Percentiles rank a stretch among this genome's conserved stretches.
Evolutionary conservation across 2,113 vertebrate genomes (phyloP).

Genomic region (Dipodomys stephensi): DNA sequence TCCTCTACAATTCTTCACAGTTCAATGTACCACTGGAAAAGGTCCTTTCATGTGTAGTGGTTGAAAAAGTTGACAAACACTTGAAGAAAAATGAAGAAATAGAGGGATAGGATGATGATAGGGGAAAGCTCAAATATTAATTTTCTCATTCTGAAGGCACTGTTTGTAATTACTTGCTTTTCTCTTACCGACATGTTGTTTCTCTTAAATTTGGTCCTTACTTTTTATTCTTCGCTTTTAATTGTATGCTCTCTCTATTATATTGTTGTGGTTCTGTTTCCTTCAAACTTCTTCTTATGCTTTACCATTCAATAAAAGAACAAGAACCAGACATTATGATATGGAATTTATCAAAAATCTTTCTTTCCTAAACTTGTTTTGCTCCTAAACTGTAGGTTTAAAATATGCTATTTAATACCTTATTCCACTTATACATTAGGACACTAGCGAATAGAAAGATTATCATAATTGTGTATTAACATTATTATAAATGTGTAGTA

Average conservation of each 20-base stretch:
- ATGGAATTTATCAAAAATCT: not conserved
- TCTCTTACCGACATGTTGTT: not conserved
- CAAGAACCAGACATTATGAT: not conserved
- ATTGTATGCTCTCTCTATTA: not conserved
- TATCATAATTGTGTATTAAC: not conserved
- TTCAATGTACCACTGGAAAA: not conserved
- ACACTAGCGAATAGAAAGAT: not conserved
- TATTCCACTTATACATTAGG: not conserved
- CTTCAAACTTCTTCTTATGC: constrained; percentile 1
- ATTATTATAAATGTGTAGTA: not conserved
- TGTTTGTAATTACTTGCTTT: not conserved
- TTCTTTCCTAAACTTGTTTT: not conserved
- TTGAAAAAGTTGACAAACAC: not conserved
- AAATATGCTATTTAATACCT: constrained; percentile 6
- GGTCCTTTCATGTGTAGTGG: not conserved
- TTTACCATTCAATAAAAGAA: constrained; percentile 4
- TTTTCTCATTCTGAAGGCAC: not conserved
- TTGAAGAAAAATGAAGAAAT: not conserved
- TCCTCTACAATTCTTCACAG: not conserved
- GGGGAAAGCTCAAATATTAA: not conserved
- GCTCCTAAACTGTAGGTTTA: not conserved
- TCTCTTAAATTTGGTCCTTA: not conserved
- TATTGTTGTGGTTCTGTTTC: not conserved
- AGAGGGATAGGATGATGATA: not conserved
- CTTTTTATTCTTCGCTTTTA: not conserved